Evolutionary conservation across 2,888 invertebrate genomes (phyloP).

Genomic region (Meteorus cinctellus): DNA sequence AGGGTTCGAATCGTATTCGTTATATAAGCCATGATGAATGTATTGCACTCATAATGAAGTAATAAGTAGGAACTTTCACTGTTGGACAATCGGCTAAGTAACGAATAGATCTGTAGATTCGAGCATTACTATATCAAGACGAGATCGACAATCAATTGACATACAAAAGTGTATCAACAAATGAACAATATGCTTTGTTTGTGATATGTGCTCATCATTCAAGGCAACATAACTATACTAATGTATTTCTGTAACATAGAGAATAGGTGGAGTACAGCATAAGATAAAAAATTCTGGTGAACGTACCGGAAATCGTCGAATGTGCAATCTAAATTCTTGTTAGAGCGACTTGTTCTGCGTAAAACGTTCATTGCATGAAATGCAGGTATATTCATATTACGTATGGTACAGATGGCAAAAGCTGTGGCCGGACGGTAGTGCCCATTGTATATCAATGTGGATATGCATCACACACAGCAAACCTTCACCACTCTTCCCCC

Average conservation of each 20-base stretch:
- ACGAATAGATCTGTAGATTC: too few relatives aligned
- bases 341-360: constrained; percentile 25
- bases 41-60: too few relatives aligned
- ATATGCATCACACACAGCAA: not conserved
- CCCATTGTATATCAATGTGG: not conserved
- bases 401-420: constrained; percentile 5
- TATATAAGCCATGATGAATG: not conserved
- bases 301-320: constrained; percentile 29
- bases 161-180: too few relatives aligned
- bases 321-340: constrained; percentile 44
- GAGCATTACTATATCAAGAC: too few relatives aligned
- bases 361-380: not conserved
- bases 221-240: not conserved
- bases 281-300: constrained; percentile 23
- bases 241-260: not conserved
- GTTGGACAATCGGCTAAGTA: too few relatives aligned
- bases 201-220: too few relatives aligned
- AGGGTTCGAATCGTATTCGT: not conserved
- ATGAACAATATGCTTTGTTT: too few relatives aligned
- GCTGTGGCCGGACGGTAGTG: not conserved
- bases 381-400: not conserved
- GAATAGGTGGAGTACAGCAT: not conserved
- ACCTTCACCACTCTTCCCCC: not conserved
- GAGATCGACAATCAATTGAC: too few relatives aligned
- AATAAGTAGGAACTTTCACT: too few relatives aligned